These are phyloP conservation scores for Rhadinocentrus ornatus DNA, from an alignment of 2,797 vertebrate species.

Conservation along the genomic window DNA sequence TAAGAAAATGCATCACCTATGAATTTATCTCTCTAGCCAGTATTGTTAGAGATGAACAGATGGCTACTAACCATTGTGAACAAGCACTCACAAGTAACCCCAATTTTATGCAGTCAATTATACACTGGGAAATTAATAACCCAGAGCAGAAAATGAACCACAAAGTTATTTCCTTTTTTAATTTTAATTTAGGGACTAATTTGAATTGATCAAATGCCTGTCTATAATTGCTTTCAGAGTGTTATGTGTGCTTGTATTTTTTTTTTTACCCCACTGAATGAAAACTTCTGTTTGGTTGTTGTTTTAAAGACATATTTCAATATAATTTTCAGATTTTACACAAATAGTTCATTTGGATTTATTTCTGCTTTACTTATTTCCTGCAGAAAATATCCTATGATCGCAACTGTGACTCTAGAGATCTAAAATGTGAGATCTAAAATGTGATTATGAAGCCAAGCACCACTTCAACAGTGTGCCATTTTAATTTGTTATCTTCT, in stretches of 20 bases:
- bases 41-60: not conserved
- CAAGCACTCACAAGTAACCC: not conserved
- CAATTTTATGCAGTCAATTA: not conserved
- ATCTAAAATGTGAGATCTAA: not conserved
- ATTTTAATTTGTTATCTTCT: not conserved
- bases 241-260: not conserved
- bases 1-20: too few species aligned
- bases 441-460: too few species aligned
- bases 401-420: slow-evolving; percentile 6
- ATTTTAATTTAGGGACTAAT: not conserved
- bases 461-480: not conserved
- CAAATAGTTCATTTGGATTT: not conserved
- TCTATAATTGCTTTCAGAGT: not conserved
- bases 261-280: not conserved
- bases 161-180: not conserved
- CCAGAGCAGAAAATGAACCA: not conserved
- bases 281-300: not conserved
- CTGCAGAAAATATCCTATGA: not conserved
- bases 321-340: not conserved
- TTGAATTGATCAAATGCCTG: not conserved
- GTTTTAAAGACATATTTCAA: not conserved
- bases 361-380: too few species aligned
- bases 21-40: not conserved
- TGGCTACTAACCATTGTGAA: not conserved
- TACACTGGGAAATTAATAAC: not conserved